phyloP scores from a whole-genome alignment of 2,113 vertebrate genomes.

The Pygoscelis antarcticus region DNA sequence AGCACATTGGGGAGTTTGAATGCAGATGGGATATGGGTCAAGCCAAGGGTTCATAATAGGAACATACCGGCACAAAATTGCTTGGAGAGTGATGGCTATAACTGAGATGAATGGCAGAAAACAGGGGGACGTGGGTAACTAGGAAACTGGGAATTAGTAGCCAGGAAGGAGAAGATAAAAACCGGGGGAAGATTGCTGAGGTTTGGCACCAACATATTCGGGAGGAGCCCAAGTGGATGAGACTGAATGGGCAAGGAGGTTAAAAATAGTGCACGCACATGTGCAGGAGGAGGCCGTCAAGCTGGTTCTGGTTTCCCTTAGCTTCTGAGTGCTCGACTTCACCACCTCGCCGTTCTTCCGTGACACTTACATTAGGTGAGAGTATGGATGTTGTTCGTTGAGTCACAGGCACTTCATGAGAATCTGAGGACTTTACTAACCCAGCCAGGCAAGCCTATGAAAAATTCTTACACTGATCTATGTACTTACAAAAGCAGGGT shows the following conservation, averaged over 20 bases:
- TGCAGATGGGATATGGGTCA: neutral
- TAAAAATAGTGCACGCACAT: rapidly evolving
- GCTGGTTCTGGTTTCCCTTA: neutral
- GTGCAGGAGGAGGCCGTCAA: neutral
- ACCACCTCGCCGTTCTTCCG: rapidly evolving
- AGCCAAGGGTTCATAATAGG: rapidly evolving
- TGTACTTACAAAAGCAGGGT: neutral
- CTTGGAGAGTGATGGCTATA: neutral
- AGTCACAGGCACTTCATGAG: neutral
- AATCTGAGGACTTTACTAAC: neutral
- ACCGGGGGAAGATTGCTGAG: neutral
- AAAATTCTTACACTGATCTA: neutral
- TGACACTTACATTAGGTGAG: rapidly evolving
- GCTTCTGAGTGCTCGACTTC: neutral
- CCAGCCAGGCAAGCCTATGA: neutral
- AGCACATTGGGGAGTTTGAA: neutral
- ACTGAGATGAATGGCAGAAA: neutral
- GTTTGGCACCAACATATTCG: neutral
- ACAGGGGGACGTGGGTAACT: no score
- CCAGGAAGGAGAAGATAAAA: neutral
- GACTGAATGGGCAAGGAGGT: neutral
- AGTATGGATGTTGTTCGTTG: rapidly evolving
- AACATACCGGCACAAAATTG: no score
- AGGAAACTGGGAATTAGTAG: neutral
- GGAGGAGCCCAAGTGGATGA: neutral